phyloP scores from a whole-genome alignment of 2,888 invertebrate species.

The Oscheius onirici region DNA sequence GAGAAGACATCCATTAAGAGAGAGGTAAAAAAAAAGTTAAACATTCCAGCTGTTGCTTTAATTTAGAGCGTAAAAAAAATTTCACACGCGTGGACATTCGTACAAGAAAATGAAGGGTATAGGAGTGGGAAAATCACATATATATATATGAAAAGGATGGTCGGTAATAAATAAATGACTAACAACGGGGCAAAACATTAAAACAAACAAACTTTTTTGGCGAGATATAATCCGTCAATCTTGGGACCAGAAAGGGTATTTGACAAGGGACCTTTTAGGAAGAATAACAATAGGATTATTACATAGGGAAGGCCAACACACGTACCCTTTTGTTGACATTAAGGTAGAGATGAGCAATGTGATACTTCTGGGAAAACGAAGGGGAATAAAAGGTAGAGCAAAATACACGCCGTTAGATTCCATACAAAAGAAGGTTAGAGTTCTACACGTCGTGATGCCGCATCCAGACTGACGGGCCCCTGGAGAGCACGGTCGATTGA shows the following conservation, averaged over 20 bases:
- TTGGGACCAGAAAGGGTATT: slow-evolving; percentile 16
- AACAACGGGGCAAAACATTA: not conserved
- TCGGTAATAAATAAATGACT: not conserved
- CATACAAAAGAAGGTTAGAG: slow-evolving; percentile 21
- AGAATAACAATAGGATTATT: not conserved
- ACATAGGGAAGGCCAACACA: slow-evolving; percentile 4
- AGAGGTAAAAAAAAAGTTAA: not conserved
- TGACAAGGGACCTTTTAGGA: not conserved
- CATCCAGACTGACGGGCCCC: slow-evolving; percentile 41
- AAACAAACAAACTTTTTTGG: slow-evolving; percentile 13
- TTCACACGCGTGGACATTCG: slow-evolving; percentile 7
- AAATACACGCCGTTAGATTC: slow-evolving; percentile 18
- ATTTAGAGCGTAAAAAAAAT: not conserved
- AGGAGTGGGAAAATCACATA: not conserved
- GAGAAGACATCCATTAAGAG: not conserved
- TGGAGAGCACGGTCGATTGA: slow-evolving; percentile 77
- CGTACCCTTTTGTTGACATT: slow-evolving; percentile 15
- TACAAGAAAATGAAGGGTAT: not conserved
- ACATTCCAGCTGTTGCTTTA: not conserved
- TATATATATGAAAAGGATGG: not conserved
- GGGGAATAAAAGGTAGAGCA: not conserved
- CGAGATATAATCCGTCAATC: not conserved
- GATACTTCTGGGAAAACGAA: not conserved
- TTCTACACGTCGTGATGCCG: slow-evolving; percentile 8
- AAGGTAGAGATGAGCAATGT: not conserved